Base-by-base conservation (phyloP, 2,888 invertebrate genomes). In the Harpagoxenus sublaevis region DNA sequence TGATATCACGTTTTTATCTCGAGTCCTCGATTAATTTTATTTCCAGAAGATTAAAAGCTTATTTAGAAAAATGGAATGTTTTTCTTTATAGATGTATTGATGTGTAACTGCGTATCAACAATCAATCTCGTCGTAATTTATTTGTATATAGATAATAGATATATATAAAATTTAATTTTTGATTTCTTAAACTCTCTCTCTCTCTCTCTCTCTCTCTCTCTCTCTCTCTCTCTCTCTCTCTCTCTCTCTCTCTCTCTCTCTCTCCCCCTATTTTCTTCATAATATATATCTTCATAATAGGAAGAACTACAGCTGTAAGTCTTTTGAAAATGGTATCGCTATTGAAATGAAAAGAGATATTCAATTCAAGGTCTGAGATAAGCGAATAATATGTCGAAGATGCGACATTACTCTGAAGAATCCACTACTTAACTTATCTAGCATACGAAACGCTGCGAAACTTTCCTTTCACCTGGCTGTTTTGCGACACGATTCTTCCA, bases 381-480 rank as follows among this genome's bases (percentile, higher is more conserved):
- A 62, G n/a, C 18, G 39, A 18, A 42, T 45, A 53, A 57, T 39
- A 66, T 62, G 48, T 55, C 57, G 65, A 68, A 66, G 55, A 81
- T 71, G 55, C 62, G 48, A 65, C n/a, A 70, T 57, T 48, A 71
- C 65, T 60, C 65, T 55, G 63, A 77, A 60, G 75, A 81, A 71
- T 86, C 71, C 68, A 84, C 74, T 70, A 23, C 23, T 23, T 23
- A 86, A 18, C 85, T 85, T 84, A 85, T 48, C 57, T 63, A 35
- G 31, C 48, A 57, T 71, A 53, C 42, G 57, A 71, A 79, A 57
- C 71, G 71, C 79, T 35, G 79, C 90, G 86, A 87, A 90, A 71
- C 89, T 89, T 88, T 92, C 92, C 92, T 92, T 92, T 92, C 92
- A 92, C 92, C 92, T 91, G 84, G 89, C 89, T 83, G 86, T 88